Percentiles rank a stretch among this genome's conserved stretches.
Conservation (phyloP, 1,140 invertebrate genomes). For the Physella acuta region DNA sequence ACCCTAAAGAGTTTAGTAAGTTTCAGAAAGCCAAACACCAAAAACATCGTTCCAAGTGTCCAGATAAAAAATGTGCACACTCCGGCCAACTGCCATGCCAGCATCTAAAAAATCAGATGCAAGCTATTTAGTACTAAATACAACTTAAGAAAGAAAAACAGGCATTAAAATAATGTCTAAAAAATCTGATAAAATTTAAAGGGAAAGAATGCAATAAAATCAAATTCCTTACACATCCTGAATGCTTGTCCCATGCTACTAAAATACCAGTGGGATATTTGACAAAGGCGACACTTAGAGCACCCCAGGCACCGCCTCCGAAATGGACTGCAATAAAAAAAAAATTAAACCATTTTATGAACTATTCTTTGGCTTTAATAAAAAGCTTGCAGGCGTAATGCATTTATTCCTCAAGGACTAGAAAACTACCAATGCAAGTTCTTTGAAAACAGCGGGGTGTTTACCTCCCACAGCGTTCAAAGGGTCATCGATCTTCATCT, state of each 20-base stretch:
- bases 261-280: constrained; percentile 40
- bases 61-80: neutral
- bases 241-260: constrained; percentile 32
- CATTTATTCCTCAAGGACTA: neutral
- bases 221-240: constrained; percentile 42
- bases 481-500: constrained; percentile 65
- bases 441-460: no score
- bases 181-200: no score
- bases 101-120: neutral
- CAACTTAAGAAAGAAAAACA: no score
- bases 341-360: neutral
- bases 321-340: constrained; percentile 59
- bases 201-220: no score
- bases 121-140: no score
- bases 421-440: neutral
- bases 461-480: constrained; percentile 64
- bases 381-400: neutral
- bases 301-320: constrained; percentile 66
- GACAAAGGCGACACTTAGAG: constrained; percentile 57
- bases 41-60: neutral
- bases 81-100: neutral
- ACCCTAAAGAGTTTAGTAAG: neutral
- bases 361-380: neutral
- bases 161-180: no score
- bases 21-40: constrained; percentile 11